A percentile compares a stretch with the other conserved stretches of the same genome.
These are phyloP conservation scores for Melitaea athalia DNA, from an alignment of 2,888 invertebrate species.

Conservation along the genomic window DNA sequence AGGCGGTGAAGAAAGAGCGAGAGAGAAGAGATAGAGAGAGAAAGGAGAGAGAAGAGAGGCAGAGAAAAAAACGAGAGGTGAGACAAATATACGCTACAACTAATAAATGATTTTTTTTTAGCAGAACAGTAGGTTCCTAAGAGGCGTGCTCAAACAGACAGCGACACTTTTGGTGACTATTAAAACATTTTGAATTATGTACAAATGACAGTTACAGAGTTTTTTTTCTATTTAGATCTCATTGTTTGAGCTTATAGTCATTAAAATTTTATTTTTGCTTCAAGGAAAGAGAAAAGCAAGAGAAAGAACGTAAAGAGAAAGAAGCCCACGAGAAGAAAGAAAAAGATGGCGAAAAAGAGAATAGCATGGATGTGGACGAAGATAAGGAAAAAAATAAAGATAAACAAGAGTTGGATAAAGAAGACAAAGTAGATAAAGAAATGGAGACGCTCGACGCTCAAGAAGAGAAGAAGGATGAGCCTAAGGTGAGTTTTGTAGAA, in stretches of 20 bases:
- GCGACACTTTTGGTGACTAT: too few species aligned
- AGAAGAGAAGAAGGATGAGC: background rate
- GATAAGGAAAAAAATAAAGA: conserved; percentile 37
- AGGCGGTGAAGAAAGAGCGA: conserved; percentile 50
- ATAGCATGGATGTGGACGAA: conserved; percentile 42
- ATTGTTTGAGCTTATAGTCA: background rate
- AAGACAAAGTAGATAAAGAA: conserved; percentile 33
- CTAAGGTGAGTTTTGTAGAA: background rate
- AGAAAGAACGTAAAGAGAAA: conserved; percentile 48
- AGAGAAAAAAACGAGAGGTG: conserved; percentile 72
- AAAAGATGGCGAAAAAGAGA: conserved; percentile 39
- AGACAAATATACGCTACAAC: background rate
- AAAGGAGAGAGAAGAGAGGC: conserved; percentile 63
- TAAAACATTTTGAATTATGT: too few species aligned
- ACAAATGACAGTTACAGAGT: too few species aligned
- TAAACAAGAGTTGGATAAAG: conserved; percentile 5
- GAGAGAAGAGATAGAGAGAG: conserved; percentile 58
- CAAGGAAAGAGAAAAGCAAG: conserved; percentile 57
- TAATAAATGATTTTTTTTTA: background rate
- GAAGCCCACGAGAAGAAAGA: conserved; percentile 38
- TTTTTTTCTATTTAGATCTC: too few species aligned
- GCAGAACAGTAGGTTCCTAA: too few species aligned
- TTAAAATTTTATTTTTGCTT: background rate
- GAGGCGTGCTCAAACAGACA: too few species aligned
- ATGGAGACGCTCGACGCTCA: background rate